Evolutionary conservation across 2,113 vertebrate species (phyloP).

Genomic region (Psittacus erithacus): DNA sequence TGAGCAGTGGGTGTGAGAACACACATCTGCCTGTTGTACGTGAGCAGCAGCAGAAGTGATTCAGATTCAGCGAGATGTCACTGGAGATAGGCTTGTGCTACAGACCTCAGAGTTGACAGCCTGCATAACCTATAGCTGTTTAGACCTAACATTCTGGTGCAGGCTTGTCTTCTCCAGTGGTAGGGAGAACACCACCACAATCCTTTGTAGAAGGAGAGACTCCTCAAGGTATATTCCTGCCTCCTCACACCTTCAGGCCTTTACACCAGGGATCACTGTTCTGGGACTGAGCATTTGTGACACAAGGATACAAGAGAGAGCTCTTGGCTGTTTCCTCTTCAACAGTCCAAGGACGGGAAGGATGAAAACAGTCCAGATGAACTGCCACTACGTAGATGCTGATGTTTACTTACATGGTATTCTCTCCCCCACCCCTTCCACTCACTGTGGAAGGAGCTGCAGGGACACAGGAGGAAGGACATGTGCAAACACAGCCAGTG

Average conservation of each 20-base stretch:
- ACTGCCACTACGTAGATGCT: accelerated
- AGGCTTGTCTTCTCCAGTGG: background rate
- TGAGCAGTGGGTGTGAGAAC: constrained; percentile 47
- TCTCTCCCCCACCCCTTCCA: background rate
- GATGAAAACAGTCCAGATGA: background rate
- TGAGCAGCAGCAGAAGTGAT: background rate
- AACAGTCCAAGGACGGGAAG: background rate
- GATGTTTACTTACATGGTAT: background rate
- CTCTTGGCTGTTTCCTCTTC: background rate
- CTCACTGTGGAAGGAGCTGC: background rate
- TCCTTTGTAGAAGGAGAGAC: background rate
- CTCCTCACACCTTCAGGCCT: background rate
- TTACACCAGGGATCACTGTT: background rate
- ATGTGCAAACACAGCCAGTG: background rate
- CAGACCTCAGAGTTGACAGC: background rate
- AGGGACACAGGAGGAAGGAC: background rate
- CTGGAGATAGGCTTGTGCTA: background rate
- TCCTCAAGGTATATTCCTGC: background rate
- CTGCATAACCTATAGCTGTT: background rate
- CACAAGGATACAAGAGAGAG: background rate
- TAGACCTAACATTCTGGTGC: background rate
- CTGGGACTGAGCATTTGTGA: background rate
- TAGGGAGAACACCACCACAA: background rate
- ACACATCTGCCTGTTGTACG: background rate
- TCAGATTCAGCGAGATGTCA: background rate